These are phyloP conservation scores for Drosophila subquinaria DNA, from an alignment of 2,888 invertebrate species.

Conservation along the genomic window DNA sequence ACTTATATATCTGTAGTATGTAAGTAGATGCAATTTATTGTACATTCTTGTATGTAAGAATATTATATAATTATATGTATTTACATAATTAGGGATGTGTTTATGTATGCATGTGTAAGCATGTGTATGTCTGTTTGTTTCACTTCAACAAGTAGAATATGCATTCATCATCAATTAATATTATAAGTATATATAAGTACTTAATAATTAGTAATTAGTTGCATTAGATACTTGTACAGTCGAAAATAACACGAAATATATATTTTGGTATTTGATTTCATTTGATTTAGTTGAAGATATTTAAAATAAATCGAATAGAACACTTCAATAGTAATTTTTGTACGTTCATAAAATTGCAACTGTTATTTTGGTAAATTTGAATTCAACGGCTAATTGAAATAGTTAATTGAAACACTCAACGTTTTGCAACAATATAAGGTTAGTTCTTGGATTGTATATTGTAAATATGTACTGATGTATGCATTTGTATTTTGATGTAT, in stretches of 20 bases:
- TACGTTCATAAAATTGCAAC: slow-evolving; percentile 48
- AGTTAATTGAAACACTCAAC: slow-evolving; percentile 61
- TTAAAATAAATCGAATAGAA: slow-evolving; percentile 67
- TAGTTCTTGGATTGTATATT: slow-evolving; percentile 41
- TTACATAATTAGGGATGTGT: slow-evolving; percentile 40
- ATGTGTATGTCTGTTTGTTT: slow-evolving; percentile 14
- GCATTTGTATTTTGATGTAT: slow-evolving; percentile 30
- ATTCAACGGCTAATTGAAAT: slow-evolving; percentile 62
- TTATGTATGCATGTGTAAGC: slow-evolving; percentile 30
- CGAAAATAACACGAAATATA: slow-evolving; percentile 70
- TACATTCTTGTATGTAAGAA: slow-evolving; percentile 50
- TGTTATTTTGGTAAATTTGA: slow-evolving; percentile 44
- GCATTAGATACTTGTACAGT: slow-evolving; percentile 45
- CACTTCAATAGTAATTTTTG: slow-evolving; percentile 31
- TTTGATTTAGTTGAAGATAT: slow-evolving; percentile 45
- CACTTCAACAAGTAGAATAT: slow-evolving; percentile 37
- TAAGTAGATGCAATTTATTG: slow-evolving; percentile 53
- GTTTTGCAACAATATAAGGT: slow-evolving; percentile 51
- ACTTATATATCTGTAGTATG: slow-evolving; percentile 37
- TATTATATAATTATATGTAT: slow-evolving; percentile 31
- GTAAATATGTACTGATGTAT: slow-evolving; percentile 22
- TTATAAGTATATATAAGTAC: slow-evolving; percentile 30
- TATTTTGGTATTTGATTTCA: slow-evolving; percentile 32
- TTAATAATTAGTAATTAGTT: slow-evolving; percentile 40
- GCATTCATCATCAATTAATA: slow-evolving; percentile 48